Evolutionary conservation across 1,140 invertebrate species (phyloP).

Genomic region (Trinorchestia longiramus): DNA sequence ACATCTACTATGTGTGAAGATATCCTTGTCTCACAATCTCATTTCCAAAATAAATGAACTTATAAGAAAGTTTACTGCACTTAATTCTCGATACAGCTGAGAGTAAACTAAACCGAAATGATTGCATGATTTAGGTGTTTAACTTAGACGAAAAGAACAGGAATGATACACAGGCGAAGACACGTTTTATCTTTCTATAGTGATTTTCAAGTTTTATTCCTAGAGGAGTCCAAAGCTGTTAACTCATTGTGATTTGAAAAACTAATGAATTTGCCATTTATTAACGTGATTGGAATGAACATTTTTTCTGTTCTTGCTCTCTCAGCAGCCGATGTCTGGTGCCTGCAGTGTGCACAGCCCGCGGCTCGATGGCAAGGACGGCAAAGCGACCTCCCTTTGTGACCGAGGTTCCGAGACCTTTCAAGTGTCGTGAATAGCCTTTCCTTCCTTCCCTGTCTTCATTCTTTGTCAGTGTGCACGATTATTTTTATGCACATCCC

Average conservation of each 20-base stretch:
- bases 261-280: too few relatives aligned
- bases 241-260: too few relatives aligned
- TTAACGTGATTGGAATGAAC: too few relatives aligned
- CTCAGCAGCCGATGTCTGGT: not conserved
- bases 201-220: not conserved
- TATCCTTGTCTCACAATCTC: not conserved
- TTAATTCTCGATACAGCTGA: not conserved
- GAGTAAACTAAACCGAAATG: not conserved
- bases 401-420: not conserved
- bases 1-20: not conserved
- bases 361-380: not conserved
- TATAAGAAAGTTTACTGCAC: not conserved
- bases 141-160: not conserved
- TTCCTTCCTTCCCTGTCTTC: not conserved
- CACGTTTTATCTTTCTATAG: not conserved
- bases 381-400: not conserved
- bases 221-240: not conserved
- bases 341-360: not conserved
- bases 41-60: not conserved
- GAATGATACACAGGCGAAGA: not conserved
- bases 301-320: too few relatives aligned
- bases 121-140: not conserved
- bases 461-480: not conserved
- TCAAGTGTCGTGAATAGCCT: not conserved
- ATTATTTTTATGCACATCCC: slow-evolving; percentile 1